Percentiles rank a stretch among this genome's conserved stretches.
phyloP scores from a whole-genome alignment of 1,140 invertebrate genomes.

The Heterodera carotae region DNA sequence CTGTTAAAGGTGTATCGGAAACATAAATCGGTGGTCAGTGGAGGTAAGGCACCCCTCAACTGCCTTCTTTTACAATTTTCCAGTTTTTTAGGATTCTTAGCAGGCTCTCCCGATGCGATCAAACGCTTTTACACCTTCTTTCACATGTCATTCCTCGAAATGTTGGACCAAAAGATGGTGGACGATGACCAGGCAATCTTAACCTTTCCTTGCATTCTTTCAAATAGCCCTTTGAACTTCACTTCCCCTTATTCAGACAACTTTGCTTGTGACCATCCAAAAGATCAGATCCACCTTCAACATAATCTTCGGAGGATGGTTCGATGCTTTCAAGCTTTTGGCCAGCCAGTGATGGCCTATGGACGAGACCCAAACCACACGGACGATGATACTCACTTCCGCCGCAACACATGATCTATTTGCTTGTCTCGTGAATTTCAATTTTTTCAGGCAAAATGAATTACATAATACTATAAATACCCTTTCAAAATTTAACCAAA shows the following conservation, averaged over 20 bases:
- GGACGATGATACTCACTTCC: not conserved
- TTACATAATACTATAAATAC: too few relatives aligned
- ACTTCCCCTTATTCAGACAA: conserved; percentile 44
- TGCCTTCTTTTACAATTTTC: not conserved
- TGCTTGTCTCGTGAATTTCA: not conserved
- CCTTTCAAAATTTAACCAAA: not conserved
- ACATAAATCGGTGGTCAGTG: conserved; percentile 46
- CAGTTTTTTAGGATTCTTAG: conserved; percentile 33
- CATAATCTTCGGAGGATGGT: conserved; percentile 50
- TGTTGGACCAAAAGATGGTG: conserved; percentile 45
- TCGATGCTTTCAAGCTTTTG: conserved; percentile 53
- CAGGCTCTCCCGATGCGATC: conserved; percentile 46
- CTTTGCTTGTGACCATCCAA: conserved; percentile 45
- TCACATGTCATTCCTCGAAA: conserved; percentile 40
- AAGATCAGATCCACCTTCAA: conserved; percentile 43
- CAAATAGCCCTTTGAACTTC: not conserved
- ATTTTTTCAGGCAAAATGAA: too few relatives aligned
- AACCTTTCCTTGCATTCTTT: not conserved
- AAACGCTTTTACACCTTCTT: conserved; percentile 47
- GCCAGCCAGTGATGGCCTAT: conserved; percentile 28
- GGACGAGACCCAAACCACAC: not conserved
- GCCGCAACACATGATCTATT: not conserved
- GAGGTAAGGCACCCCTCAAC: not conserved
- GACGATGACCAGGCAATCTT: conserved; percentile 51
- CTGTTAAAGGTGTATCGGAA: conserved; percentile 53